Evolutionary conservation across 2,113 vertebrate genomes (phyloP), one percentile per base, ranked within the genome.

Genomic region (Symphodus melops): DNA sequence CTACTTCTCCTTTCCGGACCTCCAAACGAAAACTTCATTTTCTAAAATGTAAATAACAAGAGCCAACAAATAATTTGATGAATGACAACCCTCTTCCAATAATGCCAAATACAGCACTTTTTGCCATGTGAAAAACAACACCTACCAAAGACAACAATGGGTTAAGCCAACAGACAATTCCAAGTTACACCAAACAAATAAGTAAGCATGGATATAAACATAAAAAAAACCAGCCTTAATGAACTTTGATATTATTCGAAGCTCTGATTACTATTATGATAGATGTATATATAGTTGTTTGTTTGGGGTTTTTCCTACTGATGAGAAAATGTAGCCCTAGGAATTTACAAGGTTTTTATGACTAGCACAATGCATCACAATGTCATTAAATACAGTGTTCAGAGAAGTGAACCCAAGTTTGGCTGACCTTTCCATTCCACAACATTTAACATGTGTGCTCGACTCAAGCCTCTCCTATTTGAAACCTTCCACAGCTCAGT

Each of bases 361-460:
- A 72, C 51, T 23, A 51, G 21, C 6, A 19, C 55, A 67, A 60
- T 68, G 36, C 21, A 71, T 78, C 58, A 68, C 51, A 23, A 59
- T 46, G 69, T 70, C 56, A 81, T 69, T 57, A 61, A 68, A 54
- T 70, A 54, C 46, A 84, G 49, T 53, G 42, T 63, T 71, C 59
- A 44, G 33, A 68, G 69, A 65, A 52, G 57, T 37, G 48, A 60
- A 66, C 36, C 20, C 46, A 48, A 51, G 61, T 70, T 75, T 79
- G 79, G 70, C 77, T 77, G 70, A 81, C 73, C 66, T 74, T 36
- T 73, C 25, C 1, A n/a, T 74, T 76, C 33, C 54, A 75, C 52
- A 69, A 61, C 25, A 78, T 57, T 70, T 60, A 58, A 66, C 77
- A 86, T 80, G 42, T 85, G 76, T 73, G 76, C 42, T 23, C 74